Evolutionary conservation across 2,797 vertebrate genomes (phyloP).

Genomic region (Xiphophorus birchmanni): DNA sequence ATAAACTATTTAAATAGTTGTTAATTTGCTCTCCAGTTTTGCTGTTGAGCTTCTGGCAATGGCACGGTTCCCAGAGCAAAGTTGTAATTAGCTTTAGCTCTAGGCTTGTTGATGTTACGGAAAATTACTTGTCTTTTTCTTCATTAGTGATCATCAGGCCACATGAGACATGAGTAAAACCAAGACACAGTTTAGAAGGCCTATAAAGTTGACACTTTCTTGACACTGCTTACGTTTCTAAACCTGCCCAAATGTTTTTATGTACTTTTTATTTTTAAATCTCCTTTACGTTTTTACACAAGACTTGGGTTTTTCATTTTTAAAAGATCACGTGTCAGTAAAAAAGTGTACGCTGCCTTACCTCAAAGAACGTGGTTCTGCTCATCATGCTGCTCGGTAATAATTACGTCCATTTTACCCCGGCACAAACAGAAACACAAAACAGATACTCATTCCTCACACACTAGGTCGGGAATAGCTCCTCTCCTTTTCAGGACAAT

Average conservation of each 20-base stretch:
- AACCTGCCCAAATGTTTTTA: background rate
- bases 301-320: background rate
- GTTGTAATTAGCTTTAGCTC: constrained; percentile 46
- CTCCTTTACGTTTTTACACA: background rate
- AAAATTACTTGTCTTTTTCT: constrained; percentile 36
- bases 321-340: background rate
- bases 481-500: constrained; percentile 61
- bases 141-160: constrained; percentile 26
- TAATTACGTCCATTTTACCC: constrained; percentile 30
- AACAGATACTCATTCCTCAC: constrained; percentile 23
- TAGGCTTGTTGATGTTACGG: constrained; percentile 45
- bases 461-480: constrained; percentile 29
- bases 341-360: constrained; percentile 44
- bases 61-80: constrained; percentile 34
- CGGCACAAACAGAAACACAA: constrained; percentile 31
- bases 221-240: constrained; percentile 1
- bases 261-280: background rate
- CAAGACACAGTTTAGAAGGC: background rate
- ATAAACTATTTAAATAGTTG: constrained; percentile 15
- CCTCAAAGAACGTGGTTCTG: constrained; percentile 79
- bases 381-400: constrained; percentile 61
- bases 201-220: constrained; percentile 4
- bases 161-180: constrained; percentile 14
- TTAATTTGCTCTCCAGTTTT: constrained; percentile 23
- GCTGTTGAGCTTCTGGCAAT: constrained; percentile 15